Base-by-base conservation (phyloP, 2,888 invertebrate species). In the Parnassius glacialis region DNA sequence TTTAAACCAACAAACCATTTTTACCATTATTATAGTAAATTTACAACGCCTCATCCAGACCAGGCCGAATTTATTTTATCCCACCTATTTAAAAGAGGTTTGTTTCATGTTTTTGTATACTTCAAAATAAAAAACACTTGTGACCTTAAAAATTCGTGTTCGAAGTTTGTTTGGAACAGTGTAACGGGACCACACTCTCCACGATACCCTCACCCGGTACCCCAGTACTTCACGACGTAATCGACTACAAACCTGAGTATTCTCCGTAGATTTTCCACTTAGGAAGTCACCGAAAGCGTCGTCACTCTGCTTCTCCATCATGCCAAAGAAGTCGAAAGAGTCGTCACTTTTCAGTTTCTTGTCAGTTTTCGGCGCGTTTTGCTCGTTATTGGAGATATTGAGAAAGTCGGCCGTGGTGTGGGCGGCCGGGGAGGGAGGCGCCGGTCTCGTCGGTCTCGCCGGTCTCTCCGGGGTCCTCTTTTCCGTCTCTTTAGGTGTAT, bases 251-350 rank as follows among this genome's bases (percentile, higher is more conserved):
- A 79, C 78, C 73, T 74, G 70, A 11, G 69, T 64, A 66, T 78
- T 81, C 47, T 81, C 80, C 3, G 68, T 67, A 2, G 71, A 73
- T 25, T 80, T 75, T n/a, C 83, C 83, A 55, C 87, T 83, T 3
- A 90, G 74, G 68, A 92, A 92, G 69, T 91, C 91, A 1, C 91
- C 92, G 60, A 92, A 92, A 10, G 81, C 73, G 59, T 90, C 90
- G 59, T 90, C 90, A 2, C 77, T 72, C 52, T 73, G 83, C 84
- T 93, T 96, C 94, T 80, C 90, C 90, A 85, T 84, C 84, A 90
- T 82, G n/a, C 91, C 90, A 66, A 92, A 92, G 80, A 92, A 90
- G 65, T 95, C 95, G 52, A 94, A 93, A 1, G 93, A 92, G 74
- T 92, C 93, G 42, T 84, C 84, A 63, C 72, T 83, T 67, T 85